phyloP scores from a whole-genome alignment of 2,888 invertebrate species.

The Ypsolopha sequella region DNA sequence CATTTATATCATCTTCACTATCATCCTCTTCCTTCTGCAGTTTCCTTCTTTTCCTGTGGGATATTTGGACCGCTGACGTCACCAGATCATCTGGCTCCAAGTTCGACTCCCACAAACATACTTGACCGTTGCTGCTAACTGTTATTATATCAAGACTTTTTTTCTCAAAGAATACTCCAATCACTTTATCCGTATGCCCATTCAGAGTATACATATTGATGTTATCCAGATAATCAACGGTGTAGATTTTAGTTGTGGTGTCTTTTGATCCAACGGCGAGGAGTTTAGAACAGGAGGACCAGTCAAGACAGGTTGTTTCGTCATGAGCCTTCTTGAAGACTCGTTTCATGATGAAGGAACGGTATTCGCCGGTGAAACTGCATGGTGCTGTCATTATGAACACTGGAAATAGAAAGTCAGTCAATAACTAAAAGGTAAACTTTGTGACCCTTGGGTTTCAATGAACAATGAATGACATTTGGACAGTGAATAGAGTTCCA shows the following conservation, averaged over 20 bases:
- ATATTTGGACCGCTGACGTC: constrained; percentile 57
- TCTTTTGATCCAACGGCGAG: constrained; percentile 94
- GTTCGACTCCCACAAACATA: constrained; percentile 89
- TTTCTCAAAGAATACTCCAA: constrained; percentile 90
- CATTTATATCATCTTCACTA: constrained; percentile 76
- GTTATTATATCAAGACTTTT: constrained; percentile 88
- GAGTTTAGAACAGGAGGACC: constrained; percentile 92
- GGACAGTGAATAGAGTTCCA: too few species aligned
- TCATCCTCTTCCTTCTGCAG: constrained; percentile 51
- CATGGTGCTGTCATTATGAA: constrained; percentile 91
- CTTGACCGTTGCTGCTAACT: constrained; percentile 85
- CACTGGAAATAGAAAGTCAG: constrained; percentile 65
- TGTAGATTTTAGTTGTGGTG: constrained; percentile 87
- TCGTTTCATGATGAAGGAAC: constrained; percentile 88
- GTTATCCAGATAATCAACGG: constrained; percentile 80
- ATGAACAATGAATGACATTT: too few species aligned
- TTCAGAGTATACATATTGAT: constrained; percentile 82
- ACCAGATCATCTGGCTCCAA: constrained; percentile 78
- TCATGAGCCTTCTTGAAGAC: constrained; percentile 87
- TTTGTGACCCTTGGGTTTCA: too few species aligned
- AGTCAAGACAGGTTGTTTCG: constrained; percentile 88
- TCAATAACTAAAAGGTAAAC: too few species aligned
- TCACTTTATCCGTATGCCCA: constrained; percentile 87
- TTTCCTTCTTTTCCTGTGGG: constrained; percentile 58
- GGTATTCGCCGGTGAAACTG: constrained; percentile 82